A percentile compares a stretch with the other conserved stretches of the same genome.
phyloP scores from a whole-genome alignment of 2,113 vertebrate species.

The Podarcis raffonei region DNA sequence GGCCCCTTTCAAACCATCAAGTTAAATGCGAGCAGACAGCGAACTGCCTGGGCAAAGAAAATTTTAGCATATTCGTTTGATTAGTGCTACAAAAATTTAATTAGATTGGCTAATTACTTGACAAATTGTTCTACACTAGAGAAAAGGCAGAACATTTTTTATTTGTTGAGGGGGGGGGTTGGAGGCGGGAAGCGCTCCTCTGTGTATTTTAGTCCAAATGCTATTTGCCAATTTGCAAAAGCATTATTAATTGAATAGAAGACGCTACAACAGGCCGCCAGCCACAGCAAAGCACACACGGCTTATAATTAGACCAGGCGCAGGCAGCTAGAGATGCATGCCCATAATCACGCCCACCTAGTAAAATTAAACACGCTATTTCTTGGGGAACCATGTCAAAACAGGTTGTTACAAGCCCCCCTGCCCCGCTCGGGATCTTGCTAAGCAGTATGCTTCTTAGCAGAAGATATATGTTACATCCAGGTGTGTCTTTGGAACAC shows the following conservation, averaged over 20 bases:
- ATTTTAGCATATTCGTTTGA: constrained; percentile 99
- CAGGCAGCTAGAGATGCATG: constrained; percentile 84
- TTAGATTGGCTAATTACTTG: constrained; percentile 96
- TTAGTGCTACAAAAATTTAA: constrained; percentile 97
- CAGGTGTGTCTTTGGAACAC: constrained; percentile 26
- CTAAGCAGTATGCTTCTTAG: constrained; percentile 68
- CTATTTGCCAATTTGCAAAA: constrained; percentile 94
- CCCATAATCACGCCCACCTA: constrained; percentile 67
- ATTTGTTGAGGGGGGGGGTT: constrained; percentile 68
- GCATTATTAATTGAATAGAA: constrained; percentile 99
- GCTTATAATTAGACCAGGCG: constrained; percentile 88
- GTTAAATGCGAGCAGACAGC: constrained; percentile 97
- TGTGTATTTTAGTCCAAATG: constrained; percentile 88
- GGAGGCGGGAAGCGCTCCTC: constrained; percentile 71
- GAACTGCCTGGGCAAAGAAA: constrained; percentile 94
- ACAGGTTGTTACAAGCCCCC: constrained; percentile 72
- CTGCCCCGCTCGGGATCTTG: constrained; percentile 41
- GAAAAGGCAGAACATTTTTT: constrained; percentile 85
- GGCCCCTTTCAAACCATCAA: constrained; percentile 98
- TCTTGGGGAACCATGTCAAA: constrained; percentile 74
- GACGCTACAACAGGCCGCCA: constrained; percentile 89
- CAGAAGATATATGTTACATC: constrained; percentile 44
- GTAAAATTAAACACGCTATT: constrained; percentile 75
- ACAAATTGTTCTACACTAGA: constrained; percentile 94
- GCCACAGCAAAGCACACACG: constrained; percentile 92